Conservation (phyloP, 1,140 invertebrate species). For the Glossosoma conforme region DNA sequence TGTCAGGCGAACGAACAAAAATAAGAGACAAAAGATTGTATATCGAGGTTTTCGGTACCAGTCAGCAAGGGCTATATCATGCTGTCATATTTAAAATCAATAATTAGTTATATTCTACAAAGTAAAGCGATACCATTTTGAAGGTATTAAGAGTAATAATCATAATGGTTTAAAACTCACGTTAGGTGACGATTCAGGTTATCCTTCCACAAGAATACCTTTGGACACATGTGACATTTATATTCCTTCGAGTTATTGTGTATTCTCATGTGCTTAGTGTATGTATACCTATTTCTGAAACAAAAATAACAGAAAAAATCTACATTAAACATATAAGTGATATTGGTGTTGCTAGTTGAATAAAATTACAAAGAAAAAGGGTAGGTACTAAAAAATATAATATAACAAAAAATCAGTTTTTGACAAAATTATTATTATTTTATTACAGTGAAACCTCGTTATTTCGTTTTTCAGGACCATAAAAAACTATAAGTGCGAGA, state of each 20-base stretch:
- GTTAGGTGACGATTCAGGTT: slow-evolving; percentile 27
- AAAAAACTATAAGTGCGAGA: too few relatives aligned
- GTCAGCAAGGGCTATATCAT: too few relatives aligned
- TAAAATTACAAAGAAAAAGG: not conserved
- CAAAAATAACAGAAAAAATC: slow-evolving; percentile 4
- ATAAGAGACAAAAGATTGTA: too few relatives aligned
- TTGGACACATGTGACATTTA: slow-evolving; percentile 27
- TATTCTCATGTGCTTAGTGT: slow-evolving; percentile 25
- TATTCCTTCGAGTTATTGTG: slow-evolving; percentile 27
- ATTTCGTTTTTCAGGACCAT: too few relatives aligned
- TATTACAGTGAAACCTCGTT: too few relatives aligned
- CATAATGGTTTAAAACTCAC: slow-evolving; percentile 10
- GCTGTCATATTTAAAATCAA: too few relatives aligned
- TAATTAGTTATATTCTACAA: not conserved
- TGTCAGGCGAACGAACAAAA: too few relatives aligned
- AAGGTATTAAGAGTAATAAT: not conserved
- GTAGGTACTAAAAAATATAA: not conserved
- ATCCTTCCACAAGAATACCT: slow-evolving; percentile 29
- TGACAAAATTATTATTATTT: too few relatives aligned
- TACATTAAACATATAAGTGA: slow-evolving; percentile 4
- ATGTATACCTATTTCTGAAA: slow-evolving; percentile 26
- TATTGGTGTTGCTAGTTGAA: not conserved
- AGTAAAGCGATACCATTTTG: not conserved
- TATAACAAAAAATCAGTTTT: too few relatives aligned
- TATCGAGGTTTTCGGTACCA: too few relatives aligned